Conservation (phyloP, 2,888 invertebrate species). For the Danaus chrysippus region DNA sequence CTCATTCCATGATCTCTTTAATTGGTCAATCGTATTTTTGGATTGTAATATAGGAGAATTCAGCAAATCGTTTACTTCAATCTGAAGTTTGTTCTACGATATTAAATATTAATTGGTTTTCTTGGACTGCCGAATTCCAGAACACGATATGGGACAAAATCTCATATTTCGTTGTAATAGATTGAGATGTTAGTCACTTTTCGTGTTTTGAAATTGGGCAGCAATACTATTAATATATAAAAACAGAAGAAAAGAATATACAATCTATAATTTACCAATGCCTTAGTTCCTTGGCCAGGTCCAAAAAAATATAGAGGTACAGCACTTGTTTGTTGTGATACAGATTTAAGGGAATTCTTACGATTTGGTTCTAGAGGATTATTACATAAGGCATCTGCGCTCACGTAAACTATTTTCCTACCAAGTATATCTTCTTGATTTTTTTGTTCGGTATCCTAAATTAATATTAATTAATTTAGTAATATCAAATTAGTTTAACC, state of each 20-base stretch:
- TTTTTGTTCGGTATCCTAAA: too few species aligned
- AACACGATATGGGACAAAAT: too few species aligned
- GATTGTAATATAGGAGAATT: conserved; percentile 30
- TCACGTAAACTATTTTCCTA: too few species aligned
- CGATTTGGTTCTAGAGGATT: conserved; percentile 27
- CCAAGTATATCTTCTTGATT: too few species aligned
- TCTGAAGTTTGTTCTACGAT: conserved; percentile 30
- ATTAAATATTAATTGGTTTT: background rate
- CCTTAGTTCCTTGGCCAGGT: conserved; percentile 22
- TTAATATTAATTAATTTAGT: background rate
- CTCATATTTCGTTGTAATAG: too few species aligned
- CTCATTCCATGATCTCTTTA: conserved; percentile 10
- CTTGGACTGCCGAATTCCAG: too few species aligned
- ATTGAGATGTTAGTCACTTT: too few species aligned
- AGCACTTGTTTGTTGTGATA: conserved; percentile 31
- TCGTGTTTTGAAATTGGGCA: too few species aligned
- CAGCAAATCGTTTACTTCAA: conserved; percentile 36
- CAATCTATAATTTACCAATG: conserved; percentile 27
- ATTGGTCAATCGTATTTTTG: background rate
- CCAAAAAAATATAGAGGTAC: background rate
- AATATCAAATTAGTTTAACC: background rate
- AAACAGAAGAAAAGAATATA: background rate
- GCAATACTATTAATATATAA: too few species aligned
- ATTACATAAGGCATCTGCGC: conserved; percentile 8
- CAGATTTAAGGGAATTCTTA: conserved; percentile 32